phyloP scores from a whole-genome alignment of 2,113 vertebrate species.

The Hystrix cristata region DNA sequence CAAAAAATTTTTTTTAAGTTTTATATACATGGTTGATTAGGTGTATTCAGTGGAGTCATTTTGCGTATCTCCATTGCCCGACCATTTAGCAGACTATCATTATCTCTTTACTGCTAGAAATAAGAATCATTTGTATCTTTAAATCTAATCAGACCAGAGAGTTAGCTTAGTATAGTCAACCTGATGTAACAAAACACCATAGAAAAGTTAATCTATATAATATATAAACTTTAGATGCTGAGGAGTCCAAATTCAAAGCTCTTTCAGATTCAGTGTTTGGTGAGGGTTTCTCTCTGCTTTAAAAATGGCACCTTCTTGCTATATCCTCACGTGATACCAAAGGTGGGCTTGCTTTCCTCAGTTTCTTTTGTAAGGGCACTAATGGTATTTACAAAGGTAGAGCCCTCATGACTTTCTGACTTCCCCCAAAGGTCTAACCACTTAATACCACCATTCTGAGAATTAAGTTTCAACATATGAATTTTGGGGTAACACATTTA shows the following conservation, averaged over 20 bases:
- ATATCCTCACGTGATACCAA: not conserved
- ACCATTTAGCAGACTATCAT: not conserved
- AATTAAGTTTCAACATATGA: not conserved
- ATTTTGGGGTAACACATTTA: not conserved
- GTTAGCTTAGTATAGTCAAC: not conserved
- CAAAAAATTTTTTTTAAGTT: not conserved
- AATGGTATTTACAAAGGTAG: not conserved
- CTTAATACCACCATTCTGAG: not conserved
- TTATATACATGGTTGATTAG: not conserved
- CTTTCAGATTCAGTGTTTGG: not conserved
- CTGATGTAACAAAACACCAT: not conserved
- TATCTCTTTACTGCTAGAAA: not conserved
- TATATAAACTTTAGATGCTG: not conserved
- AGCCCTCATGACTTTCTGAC: not conserved
- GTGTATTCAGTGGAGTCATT: not conserved
- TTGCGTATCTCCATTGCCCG: not conserved
- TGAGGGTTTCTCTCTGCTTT: not conserved
- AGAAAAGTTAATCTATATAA: not conserved
- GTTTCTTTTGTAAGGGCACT: not conserved
- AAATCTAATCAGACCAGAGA: not conserved
- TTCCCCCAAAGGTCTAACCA: not conserved
- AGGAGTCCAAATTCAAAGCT: not conserved
- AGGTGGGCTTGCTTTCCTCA: not conserved
- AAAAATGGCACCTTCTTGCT: not conserved
- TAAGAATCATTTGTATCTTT: not conserved